A percentile compares a stretch with the other conserved stretches of the same genome.
Evolutionary conservation across 35 echinoderm and acorn worm species (phyloP).

Genomic region (Strongylocentrotus purpuratus): DNA sequence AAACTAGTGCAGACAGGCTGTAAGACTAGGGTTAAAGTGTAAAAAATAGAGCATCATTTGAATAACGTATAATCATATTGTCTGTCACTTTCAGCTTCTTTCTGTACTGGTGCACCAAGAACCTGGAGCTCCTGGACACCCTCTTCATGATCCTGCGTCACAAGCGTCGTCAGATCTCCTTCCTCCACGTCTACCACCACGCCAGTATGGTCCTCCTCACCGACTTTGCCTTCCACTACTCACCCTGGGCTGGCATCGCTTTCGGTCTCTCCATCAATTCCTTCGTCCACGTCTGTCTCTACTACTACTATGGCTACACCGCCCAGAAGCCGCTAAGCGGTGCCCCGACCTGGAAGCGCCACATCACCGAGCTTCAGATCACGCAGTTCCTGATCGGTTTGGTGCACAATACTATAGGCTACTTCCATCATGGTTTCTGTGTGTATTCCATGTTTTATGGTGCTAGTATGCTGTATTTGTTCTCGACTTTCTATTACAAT

Average conservation of each 20-base stretch:
- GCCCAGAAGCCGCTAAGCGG: constrained; percentile 68
- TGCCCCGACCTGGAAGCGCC: constrained; percentile 74
- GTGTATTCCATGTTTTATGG: constrained; percentile 83
- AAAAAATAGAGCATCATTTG: no score
- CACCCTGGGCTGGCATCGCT: constrained; percentile 81
- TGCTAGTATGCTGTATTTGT: constrained; percentile 80
- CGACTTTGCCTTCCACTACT: constrained; percentile 85
- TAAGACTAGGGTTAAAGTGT: no score
- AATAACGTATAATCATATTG: no score
- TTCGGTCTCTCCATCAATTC: constrained; percentile 83
- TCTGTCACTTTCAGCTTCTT: constrained; percentile 53
- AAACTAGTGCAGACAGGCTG: no score
- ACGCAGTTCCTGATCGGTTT: constrained; percentile 79
- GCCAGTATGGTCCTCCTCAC: constrained; percentile 85
- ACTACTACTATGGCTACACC: constrained; percentile 85
- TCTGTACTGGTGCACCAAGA: constrained; percentile 83
- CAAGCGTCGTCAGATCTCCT: constrained; percentile 87
- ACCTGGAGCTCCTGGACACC: constrained; percentile 90
- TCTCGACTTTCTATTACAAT: constrained; percentile 76
- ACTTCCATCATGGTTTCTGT: constrained; percentile 79
- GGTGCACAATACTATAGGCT: constrained; percentile 76
- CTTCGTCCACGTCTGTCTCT: constrained; percentile 91
- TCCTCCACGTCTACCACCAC: constrained; percentile 96
- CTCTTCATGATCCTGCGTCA: constrained; percentile 96
- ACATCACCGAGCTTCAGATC: constrained; percentile 88